Evolutionary conservation across 2,797 vertebrate genomes (phyloP).

Genomic region (Gymnoscopelus braueri): DNA sequence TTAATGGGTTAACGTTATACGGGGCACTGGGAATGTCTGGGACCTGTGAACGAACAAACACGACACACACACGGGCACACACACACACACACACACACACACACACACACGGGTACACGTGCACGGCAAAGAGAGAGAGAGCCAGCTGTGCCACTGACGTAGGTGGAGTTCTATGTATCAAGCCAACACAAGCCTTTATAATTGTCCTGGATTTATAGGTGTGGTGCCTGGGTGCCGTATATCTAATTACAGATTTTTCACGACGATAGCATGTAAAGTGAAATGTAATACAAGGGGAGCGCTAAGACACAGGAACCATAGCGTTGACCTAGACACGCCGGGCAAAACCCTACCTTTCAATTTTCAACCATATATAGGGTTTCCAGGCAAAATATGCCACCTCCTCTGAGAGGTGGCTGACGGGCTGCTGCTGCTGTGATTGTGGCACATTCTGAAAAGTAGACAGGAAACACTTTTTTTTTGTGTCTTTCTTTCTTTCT

Average conservation of each 20-base stretch:
- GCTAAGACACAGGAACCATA: constrained; percentile 27
- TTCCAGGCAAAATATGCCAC: constrained; percentile 48
- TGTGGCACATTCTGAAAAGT: constrained; percentile 35
- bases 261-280: constrained; percentile 64
- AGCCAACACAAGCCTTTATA: constrained; percentile 71
- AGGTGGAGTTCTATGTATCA: constrained; percentile 62
- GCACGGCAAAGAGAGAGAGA: constrained; percentile 20
- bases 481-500: background rate
- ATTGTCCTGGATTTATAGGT: constrained; percentile 73
- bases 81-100: constrained; percentile 12
- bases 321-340: constrained; percentile 57
- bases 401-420: constrained; percentile 43
- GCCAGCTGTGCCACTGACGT: constrained; percentile 63
- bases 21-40: constrained; percentile 46
- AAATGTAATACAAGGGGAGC: constrained; percentile 64
- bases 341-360: constrained; percentile 51
- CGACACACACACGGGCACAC: constrained; percentile 45
- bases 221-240: constrained; percentile 66
- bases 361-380: constrained; percentile 55
- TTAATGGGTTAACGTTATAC: too few species aligned
- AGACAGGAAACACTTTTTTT: constrained; percentile 29
- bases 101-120: constrained; percentile 36
- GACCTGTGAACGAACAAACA: background rate
- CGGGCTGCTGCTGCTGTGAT: constrained; percentile 25
- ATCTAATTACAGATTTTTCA: constrained; percentile 75